phyloP scores from a whole-genome alignment of 2,113 vertebrate species.

The Egretta garzetta region DNA sequence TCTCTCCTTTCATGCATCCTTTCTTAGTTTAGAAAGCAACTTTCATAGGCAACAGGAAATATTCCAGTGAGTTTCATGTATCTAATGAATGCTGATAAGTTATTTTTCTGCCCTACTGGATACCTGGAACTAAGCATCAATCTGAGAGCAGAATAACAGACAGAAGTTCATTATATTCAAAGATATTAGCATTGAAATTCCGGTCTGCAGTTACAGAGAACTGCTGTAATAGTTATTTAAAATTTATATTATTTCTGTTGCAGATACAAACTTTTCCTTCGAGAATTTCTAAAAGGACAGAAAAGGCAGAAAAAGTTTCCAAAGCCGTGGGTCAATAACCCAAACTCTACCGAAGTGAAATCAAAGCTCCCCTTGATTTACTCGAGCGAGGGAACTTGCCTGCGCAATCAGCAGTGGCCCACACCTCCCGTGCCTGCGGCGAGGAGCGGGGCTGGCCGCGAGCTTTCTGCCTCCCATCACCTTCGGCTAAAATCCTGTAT shows the following conservation, averaged over 20 bases:
- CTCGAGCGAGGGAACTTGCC: background rate
- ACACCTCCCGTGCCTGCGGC: background rate
- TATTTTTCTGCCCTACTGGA: conserved; percentile 66
- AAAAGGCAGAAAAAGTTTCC: conserved; percentile 7
- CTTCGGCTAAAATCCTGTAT: background rate
- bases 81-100: conserved; percentile 64
- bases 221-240: conserved; percentile 30
- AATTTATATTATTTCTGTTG: conserved; percentile 43
- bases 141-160: conserved; percentile 38
- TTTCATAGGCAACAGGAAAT: conserved; percentile 34
- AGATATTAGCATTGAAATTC: conserved; percentile 19
- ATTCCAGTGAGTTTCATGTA: conserved; percentile 41
- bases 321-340: background rate
- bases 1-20: conserved; percentile 15
- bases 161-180: conserved; percentile 54
- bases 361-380: background rate
- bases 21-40: conserved; percentile 36
- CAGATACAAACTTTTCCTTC: conserved; percentile 6
- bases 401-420: background rate
- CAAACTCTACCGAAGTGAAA: background rate
- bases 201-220: conserved; percentile 4
- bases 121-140: conserved; percentile 35
- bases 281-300: background rate
- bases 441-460: background rate
- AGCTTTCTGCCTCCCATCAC: background rate